Conservation (phyloP, 2,888 invertebrate genomes). For the Nymphalis c-album region DNA sequence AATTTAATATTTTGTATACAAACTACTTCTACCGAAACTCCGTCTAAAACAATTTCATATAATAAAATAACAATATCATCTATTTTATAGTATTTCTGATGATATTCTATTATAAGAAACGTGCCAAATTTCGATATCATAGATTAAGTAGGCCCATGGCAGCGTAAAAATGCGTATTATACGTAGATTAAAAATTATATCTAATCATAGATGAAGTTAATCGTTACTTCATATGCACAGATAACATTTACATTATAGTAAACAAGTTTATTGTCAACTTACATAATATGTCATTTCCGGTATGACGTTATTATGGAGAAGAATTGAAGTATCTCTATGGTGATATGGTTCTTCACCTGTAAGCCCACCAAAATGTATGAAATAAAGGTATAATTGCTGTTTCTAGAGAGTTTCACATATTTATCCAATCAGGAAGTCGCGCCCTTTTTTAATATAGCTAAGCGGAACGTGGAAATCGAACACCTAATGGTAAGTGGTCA, state of each 20-base stretch:
- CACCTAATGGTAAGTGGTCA: too few relatives aligned
- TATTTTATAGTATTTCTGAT: slow-evolving; percentile 1
- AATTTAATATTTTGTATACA: too few relatives aligned
- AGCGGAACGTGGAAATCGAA: too few relatives aligned
- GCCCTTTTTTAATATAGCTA: too few relatives aligned
- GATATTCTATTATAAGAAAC: not conserved
- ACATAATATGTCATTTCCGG: slow-evolving; percentile 40
- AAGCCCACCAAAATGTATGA: too few relatives aligned
- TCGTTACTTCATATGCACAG: slow-evolving; percentile 24
- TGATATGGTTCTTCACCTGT: too few relatives aligned
- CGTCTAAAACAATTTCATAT: slow-evolving; percentile 10
- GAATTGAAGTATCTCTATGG: too few relatives aligned
- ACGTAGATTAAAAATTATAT: slow-evolving; percentile 6
- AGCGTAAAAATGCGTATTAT: slow-evolving; percentile 21
- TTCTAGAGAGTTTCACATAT: too few relatives aligned
- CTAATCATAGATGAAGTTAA: slow-evolving; percentile 19
- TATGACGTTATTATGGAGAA: too few relatives aligned
- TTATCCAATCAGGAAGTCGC: too few relatives aligned
- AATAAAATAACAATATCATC: slow-evolving; percentile 1
- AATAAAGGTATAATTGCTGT: too few relatives aligned
- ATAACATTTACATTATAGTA: slow-evolving; percentile 40
- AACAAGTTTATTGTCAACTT: slow-evolving; percentile 55
- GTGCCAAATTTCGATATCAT: slow-evolving; percentile 1
- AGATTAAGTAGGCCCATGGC: slow-evolving; percentile 11
- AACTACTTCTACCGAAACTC: not conserved